phyloP scores from a whole-genome alignment of 2,113 vertebrate species.

The Stegastes partitus region DNA sequence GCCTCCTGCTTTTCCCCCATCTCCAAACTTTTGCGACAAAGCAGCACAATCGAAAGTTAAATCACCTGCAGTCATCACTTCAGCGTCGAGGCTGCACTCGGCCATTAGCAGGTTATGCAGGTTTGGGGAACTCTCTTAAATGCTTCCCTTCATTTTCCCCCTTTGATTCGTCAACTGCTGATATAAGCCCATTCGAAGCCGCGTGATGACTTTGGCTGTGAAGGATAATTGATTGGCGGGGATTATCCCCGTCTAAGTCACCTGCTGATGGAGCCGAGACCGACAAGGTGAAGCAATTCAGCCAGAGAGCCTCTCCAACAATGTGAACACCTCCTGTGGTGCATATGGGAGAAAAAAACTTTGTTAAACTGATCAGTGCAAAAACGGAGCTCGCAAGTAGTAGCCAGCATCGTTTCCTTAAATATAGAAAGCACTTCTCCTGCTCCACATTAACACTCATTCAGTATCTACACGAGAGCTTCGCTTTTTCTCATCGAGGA shows the following conservation, averaged over 20 bases:
- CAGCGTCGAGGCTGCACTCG: not conserved
- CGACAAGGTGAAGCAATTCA: slow-evolving; percentile 47
- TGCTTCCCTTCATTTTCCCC: slow-evolving; percentile 47
- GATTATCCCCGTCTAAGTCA: slow-evolving; percentile 76
- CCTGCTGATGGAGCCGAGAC: slow-evolving; percentile 65
- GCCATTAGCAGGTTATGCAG: slow-evolving; percentile 57
- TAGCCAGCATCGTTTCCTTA: not conserved
- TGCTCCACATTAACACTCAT: too few relatives aligned
- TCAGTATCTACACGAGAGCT: too few relatives aligned
- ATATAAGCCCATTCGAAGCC: slow-evolving; percentile 61
- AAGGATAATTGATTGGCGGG: slow-evolving; percentile 82
- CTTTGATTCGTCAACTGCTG: slow-evolving; percentile 54
- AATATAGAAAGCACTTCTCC: too few relatives aligned
- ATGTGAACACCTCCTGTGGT: not conserved
- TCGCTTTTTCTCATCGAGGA: too few relatives aligned
- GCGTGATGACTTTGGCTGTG: slow-evolving; percentile 77
- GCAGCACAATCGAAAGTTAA: slow-evolving; percentile 44
- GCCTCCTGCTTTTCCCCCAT: not conserved
- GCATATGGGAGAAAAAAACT: not conserved
- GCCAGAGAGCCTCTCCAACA: slow-evolving; percentile 1
- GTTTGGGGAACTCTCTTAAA: slow-evolving; percentile 61
- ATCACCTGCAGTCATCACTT: slow-evolving; percentile 56
- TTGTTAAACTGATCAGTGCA: too few relatives aligned
- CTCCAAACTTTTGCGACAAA: slow-evolving; percentile 20
- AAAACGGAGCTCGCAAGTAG: not conserved